These are phyloP conservation scores for Oncorhynchus mykiss DNA, from an alignment of 2,113 vertebrate species.

Conservation along the genomic window DNA sequence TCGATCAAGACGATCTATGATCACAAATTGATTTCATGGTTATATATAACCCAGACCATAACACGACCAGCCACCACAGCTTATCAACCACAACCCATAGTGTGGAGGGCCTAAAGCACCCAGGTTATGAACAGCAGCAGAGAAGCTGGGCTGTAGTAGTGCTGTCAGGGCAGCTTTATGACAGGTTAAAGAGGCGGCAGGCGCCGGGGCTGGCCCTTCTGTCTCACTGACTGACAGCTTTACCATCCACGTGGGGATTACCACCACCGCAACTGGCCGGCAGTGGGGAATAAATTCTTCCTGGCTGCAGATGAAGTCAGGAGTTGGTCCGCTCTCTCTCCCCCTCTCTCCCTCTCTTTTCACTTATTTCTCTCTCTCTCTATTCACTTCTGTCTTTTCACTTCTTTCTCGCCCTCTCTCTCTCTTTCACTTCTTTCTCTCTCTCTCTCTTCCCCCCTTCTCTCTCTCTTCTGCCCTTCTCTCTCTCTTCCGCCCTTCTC, in stretches of 20 bases:
- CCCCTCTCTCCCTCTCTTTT: too few species aligned
- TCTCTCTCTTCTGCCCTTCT: too few species aligned
- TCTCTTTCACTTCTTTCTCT: too few species aligned
- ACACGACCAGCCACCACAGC: not conserved
- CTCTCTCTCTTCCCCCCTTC: too few species aligned
- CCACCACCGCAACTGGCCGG: not conserved
- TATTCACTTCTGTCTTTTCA: too few species aligned
- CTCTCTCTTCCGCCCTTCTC: fast-evolving
- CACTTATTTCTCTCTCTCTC: too few species aligned
- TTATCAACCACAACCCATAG: not conserved
- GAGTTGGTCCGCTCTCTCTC: too few species aligned
- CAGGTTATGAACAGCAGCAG: not conserved
- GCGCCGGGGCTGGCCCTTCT: not conserved
- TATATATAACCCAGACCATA: not conserved
- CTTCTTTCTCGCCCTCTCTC: too few species aligned
- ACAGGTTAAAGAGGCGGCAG: constrained; percentile 3
- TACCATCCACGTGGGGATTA: not conserved
- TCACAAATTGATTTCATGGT: not conserved
- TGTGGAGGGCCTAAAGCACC: not conserved
- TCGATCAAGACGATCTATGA: not conserved
- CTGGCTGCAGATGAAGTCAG: too few species aligned
- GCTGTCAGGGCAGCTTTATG: not conserved
- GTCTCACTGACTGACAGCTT: constrained; percentile 6
- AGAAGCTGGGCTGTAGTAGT: not conserved
- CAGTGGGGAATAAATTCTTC: too few species aligned